A percentile compares a stretch with the other conserved stretches of the same genome.
phyloP scores from a whole-genome alignment of 2,113 vertebrate species.

The Marmota flaviventris region DNA sequence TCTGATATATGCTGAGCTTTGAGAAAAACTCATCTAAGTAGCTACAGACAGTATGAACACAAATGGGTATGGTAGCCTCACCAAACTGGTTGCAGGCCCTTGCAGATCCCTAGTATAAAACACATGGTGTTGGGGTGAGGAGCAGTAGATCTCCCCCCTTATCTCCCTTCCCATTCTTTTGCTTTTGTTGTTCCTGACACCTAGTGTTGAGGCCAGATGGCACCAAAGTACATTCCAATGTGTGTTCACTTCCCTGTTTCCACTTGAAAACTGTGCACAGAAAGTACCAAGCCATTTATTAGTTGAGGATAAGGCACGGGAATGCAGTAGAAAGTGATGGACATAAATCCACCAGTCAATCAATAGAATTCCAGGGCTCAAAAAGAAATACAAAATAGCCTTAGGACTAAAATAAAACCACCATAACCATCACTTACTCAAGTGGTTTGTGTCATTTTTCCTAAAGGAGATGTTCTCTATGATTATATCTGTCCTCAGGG shows the following conservation, averaged over 20 bases:
- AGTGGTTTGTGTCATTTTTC: neutral
- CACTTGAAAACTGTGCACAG: neutral
- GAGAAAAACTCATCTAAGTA: neutral
- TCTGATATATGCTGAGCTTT: neutral
- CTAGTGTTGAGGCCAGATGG: neutral
- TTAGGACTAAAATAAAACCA: neutral
- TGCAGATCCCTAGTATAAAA: neutral
- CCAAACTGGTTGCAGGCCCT: neutral
- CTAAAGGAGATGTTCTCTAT: constrained; percentile 22
- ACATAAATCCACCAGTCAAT: neutral
- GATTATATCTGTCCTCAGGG: neutral
- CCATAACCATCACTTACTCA: neutral
- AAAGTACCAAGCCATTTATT: neutral
- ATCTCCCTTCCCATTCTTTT: neutral
- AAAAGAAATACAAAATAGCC: neutral
- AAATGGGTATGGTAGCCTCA: neutral
- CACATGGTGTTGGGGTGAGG: too few relatives aligned
- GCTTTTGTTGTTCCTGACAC: neutral
- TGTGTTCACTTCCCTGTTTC: neutral
- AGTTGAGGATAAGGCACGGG: neutral
- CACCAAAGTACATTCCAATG: neutral
- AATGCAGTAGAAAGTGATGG: neutral
- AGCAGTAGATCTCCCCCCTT: neutral
- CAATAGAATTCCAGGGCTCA: neutral
- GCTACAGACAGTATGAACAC: neutral